A percentile compares a stretch with the other conserved stretches of the same genome.
Conservation (phyloP, 2,113 vertebrate genomes). For the Manacus vitellinus region DNA sequence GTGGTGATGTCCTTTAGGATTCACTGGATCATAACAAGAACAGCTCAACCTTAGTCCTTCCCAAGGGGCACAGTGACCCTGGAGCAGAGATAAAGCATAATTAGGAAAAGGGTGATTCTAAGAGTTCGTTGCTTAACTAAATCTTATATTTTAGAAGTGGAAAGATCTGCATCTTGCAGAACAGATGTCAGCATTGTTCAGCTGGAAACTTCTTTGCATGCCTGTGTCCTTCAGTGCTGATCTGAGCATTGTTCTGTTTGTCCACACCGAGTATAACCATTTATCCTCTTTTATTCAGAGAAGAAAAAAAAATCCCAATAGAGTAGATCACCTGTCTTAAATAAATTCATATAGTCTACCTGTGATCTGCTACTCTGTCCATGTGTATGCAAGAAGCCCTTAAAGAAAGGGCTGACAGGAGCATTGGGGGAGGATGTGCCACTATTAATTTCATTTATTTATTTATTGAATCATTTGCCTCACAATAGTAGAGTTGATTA, state of each 20-base stretch:
- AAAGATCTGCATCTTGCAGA: neutral
- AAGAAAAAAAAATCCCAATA: neutral
- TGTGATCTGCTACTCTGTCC: neutral
- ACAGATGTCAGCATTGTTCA: neutral
- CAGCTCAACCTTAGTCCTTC: neutral
- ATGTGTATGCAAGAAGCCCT: neutral
- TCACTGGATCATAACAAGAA: neutral
- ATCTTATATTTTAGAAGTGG: neutral
- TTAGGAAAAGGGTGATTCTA: neutral
- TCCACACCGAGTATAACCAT: neutral
- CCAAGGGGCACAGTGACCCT: neutral
- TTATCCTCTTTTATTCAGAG: neutral
- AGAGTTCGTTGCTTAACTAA: neutral
- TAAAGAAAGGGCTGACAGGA: neutral
- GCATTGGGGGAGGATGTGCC: rapidly evolving
- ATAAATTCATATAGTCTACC: neutral
- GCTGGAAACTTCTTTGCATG: neutral
- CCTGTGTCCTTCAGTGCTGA: neutral
- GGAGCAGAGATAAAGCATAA: neutral
- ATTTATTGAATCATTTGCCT: neutral
- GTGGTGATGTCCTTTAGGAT: neutral
- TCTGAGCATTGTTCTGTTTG: neutral
- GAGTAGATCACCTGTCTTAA: neutral
- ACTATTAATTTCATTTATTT: neutral
- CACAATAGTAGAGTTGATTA: neutral